phyloP scores from a whole-genome alignment of 2,113 vertebrate species.

The Craseonycteris thonglongyai region DNA sequence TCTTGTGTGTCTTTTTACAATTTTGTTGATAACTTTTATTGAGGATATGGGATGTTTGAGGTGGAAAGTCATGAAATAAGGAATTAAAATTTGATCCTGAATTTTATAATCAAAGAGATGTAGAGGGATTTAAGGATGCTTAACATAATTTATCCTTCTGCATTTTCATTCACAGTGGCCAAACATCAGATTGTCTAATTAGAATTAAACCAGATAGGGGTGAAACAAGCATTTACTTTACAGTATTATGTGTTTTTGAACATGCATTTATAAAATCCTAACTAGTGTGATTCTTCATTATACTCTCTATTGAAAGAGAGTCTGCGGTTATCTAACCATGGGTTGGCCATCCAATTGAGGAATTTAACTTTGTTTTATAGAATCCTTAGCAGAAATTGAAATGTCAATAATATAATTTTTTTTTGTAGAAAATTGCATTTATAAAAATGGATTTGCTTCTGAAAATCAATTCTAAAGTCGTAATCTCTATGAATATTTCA shows the following conservation, averaged over 20 bases:
- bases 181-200: not conserved
- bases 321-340: not conserved
- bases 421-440: not conserved
- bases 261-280: not conserved
- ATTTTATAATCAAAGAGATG: not conserved
- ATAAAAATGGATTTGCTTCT: not conserved
- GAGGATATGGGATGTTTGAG: not conserved
- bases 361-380: not conserved
- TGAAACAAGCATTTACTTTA: not conserved
- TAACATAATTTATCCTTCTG: not conserved
- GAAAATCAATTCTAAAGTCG: not conserved
- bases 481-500: not conserved
- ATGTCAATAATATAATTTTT: not conserved
- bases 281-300: not conserved
- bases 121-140: not conserved
- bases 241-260: not conserved
- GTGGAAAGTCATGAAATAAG: not conserved
- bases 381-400: not conserved
- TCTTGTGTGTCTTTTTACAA: not conserved
- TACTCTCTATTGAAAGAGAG: not conserved
- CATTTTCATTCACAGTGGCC: not conserved
- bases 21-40: not conserved
- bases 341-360: not conserved
- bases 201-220: not conserved
- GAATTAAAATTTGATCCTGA: conserved; percentile 1